These are phyloP conservation scores for Lophochroa leadbeateri DNA, from an alignment of 2,113 vertebrate genomes.

Conservation along the genomic window DNA sequence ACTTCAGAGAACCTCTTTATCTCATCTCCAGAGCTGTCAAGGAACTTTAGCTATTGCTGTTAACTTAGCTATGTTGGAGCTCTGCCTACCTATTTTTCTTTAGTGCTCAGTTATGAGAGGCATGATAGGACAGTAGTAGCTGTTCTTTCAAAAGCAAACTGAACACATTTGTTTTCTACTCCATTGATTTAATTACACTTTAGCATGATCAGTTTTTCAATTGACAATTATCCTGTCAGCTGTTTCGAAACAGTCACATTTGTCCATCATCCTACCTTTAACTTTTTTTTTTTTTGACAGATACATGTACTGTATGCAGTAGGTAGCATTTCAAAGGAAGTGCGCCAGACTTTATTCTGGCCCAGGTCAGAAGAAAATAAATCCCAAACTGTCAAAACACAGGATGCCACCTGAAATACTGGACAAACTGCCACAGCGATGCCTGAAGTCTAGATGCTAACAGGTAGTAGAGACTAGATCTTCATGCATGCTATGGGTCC, in stretches of 20 bases:
- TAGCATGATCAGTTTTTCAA: background rate
- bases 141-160: background rate
- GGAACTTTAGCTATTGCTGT: background rate
- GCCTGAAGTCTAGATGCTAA: background rate
- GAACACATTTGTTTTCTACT: background rate
- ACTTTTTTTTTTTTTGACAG: background rate
- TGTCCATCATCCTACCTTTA: background rate
- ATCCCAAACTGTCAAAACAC: background rate
- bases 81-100: background rate
- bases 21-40: constrained; percentile 1
- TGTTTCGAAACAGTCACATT: background rate
- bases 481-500: background rate
- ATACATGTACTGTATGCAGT: background rate
- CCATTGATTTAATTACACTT: background rate
- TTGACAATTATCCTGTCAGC: background rate
- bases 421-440: background rate
- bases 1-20: constrained; percentile 16
- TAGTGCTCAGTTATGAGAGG: background rate
- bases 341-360: background rate
- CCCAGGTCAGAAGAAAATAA: background rate
- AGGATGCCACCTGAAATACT: background rate
- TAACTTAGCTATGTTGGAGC: background rate
- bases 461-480: background rate
- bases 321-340: background rate
- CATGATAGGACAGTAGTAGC: background rate